These are phyloP conservation scores for Chloropsis hardwickii DNA, from an alignment of 2,113 vertebrate genomes.

Conservation along the genomic window DNA sequence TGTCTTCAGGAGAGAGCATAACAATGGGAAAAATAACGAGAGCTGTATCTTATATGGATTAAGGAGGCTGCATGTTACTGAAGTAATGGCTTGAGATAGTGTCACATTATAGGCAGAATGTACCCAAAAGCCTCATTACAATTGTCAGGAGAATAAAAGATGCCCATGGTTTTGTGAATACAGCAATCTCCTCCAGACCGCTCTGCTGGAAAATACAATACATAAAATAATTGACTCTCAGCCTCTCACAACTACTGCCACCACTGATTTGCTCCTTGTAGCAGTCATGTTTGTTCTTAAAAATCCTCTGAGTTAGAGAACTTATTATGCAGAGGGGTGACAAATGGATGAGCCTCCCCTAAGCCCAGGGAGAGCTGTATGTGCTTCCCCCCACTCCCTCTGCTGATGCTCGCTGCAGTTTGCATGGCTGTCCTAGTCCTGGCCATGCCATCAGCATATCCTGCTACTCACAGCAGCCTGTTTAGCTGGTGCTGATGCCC, in stretches of 20 bases:
- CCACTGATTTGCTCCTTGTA: neutral
- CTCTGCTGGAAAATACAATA: constrained; percentile 2
- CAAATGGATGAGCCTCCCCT: neutral
- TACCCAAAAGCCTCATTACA: neutral
- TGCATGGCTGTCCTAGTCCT: neutral
- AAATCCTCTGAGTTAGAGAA: neutral
- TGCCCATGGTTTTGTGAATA: neutral
- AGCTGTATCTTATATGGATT: constrained; percentile 10
- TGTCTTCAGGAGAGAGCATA: neutral
- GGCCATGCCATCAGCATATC: neutral
- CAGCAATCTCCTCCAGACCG: neutral
- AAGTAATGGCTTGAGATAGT: neutral
- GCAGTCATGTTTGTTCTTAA: neutral
- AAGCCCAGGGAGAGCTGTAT: neutral
- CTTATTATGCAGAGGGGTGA: neutral
- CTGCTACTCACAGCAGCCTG: neutral
- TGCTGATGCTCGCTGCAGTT: neutral
- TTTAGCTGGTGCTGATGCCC: neutral
- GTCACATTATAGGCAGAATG: neutral
- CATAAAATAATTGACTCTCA: constrained; percentile 37
- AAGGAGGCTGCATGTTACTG: neutral
- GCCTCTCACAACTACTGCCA: neutral
- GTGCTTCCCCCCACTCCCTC: neutral
- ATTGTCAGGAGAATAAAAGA: constrained; percentile 19
- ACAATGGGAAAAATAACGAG: neutral